Percentiles rank a stretch among this genome's conserved stretches.
phyloP scores from a whole-genome alignment of 2,888 invertebrate genomes.

The Adelognathus sp. region DNA sequence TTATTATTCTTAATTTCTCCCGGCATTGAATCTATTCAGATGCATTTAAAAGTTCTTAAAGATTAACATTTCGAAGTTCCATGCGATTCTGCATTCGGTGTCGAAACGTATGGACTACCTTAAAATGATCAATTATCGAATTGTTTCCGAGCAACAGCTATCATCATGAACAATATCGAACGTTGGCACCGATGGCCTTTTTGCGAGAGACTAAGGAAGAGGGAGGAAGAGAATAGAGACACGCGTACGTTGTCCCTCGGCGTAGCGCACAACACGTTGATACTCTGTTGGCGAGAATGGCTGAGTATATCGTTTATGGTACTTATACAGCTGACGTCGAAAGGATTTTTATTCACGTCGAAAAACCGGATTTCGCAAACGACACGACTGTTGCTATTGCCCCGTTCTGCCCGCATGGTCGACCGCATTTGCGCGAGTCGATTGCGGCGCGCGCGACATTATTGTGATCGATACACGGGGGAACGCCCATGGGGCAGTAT shows the following conservation, averaged over 20 bases:
- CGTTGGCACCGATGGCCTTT: not conserved
- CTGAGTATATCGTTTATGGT: conserved; percentile 28
- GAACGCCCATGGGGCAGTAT: conserved; percentile 62
- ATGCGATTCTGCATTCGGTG: no score
- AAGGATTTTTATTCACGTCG: conserved; percentile 57
- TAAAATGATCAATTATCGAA: not conserved
- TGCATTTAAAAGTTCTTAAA: no score
- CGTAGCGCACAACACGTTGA: not conserved
- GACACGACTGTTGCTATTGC: conserved; percentile 46
- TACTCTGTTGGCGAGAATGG: conserved; percentile 32
- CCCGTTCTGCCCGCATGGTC: conserved; percentile 68
- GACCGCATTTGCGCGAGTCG: conserved; percentile 78
- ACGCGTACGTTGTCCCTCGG: not conserved
- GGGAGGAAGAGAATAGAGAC: not conserved
- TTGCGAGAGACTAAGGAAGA: not conserved
- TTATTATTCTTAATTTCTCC: no score
- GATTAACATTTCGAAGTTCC: no score
- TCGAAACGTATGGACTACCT: not conserved
- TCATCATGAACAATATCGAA: not conserved
- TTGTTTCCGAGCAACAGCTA: not conserved
- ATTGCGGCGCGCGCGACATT: conserved; percentile 72
- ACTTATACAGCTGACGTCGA: conserved; percentile 33
- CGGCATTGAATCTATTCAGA: no score
- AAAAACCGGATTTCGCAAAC: conserved; percentile 60
- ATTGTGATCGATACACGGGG: conserved; percentile 71